Evolutionary conservation across 2,113 vertebrate genomes (phyloP).

Genomic region (Cynoglossus semilaevis): DNA sequence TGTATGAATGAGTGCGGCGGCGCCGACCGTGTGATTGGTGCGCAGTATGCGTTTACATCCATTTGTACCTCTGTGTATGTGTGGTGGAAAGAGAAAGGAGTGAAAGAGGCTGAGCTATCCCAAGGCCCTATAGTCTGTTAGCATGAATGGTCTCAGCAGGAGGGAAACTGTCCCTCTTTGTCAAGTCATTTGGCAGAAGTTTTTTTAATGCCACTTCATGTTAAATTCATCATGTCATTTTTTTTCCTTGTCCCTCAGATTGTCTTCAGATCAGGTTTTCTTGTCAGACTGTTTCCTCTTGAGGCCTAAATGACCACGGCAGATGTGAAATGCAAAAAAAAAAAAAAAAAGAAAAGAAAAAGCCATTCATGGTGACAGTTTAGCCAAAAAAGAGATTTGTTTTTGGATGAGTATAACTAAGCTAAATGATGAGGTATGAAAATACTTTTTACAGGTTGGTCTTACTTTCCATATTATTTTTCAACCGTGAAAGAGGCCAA

Average conservation of each 20-base stretch:
- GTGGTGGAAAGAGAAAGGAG: conserved; percentile 23
- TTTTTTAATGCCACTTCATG: conserved; percentile 59
- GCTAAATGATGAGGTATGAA: conserved; percentile 8
- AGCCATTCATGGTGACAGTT: background rate
- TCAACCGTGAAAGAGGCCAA: background rate
- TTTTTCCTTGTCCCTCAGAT: conserved; percentile 50
- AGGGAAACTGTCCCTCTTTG: conserved; percentile 65
- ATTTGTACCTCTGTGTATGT: conserved; percentile 23
- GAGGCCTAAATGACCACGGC: conserved; percentile 55
- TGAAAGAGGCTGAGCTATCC: conserved; percentile 25
- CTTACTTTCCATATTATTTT: background rate
- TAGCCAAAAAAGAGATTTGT: background rate
- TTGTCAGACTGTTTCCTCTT: conserved; percentile 64
- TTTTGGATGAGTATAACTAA: background rate
- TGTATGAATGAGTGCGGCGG: conserved; percentile 45
- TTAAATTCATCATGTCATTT: conserved; percentile 71
- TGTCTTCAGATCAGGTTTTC: conserved; percentile 55
- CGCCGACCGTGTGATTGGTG: conserved; percentile 34
- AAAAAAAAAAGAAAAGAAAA: conserved; percentile 20
- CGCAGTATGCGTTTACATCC: conserved; percentile 36
- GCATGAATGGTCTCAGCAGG: conserved; percentile 59
- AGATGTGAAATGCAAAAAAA: conserved; percentile 60
- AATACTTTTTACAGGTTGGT: background rate
- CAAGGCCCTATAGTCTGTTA: conserved; percentile 35
- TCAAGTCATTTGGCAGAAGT: conserved; percentile 70